phyloP scores from a whole-genome alignment of 2,113 vertebrate species.

The Rhagologus leucostigma region DNA sequence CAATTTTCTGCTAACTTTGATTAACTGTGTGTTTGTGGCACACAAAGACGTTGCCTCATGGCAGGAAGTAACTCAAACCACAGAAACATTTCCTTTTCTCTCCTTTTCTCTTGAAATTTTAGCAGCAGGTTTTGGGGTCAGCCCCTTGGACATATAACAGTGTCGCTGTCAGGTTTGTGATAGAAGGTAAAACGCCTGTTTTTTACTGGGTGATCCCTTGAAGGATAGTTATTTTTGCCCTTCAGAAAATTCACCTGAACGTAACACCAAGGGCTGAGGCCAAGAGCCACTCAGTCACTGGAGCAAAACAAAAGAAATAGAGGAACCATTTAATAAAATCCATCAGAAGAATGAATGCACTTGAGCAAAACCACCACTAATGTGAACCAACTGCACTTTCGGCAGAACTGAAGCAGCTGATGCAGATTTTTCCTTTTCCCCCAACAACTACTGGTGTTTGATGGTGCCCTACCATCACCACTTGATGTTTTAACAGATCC shows the following conservation, averaged over 20 bases:
- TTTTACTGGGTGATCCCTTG: background rate
- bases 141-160: background rate
- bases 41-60: background rate
- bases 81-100: background rate
- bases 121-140: background rate
- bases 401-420: background rate
- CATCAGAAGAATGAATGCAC: background rate
- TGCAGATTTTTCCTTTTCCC: background rate
- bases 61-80: constrained; percentile 2
- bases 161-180: background rate
- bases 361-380: background rate
- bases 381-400: background rate
- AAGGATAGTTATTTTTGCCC: background rate
- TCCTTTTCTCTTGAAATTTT: background rate
- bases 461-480: background rate
- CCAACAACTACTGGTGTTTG: background rate
- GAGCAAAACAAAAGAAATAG: background rate
- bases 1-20: background rate
- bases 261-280: background rate
- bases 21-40: background rate
- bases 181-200: background rate
- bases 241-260: background rate
- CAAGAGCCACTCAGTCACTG: background rate
- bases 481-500: background rate
- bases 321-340: background rate